A percentile compares a stretch with the other conserved stretches of the same genome.
Evolutionary conservation across 2,888 invertebrate species (phyloP).

Genomic region (Melieria picta): DNA sequence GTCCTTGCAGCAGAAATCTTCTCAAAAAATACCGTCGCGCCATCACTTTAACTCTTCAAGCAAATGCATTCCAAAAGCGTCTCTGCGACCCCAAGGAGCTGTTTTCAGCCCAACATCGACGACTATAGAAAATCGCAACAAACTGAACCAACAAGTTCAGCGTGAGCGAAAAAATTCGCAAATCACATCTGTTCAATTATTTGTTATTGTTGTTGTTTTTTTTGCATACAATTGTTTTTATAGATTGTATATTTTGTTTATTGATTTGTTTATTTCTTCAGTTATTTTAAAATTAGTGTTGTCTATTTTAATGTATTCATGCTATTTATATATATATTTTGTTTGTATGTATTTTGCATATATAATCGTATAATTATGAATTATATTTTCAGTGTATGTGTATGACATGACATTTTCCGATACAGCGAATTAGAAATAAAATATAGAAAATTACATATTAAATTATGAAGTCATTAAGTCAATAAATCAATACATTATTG

Average conservation of each 20-base stretch:
- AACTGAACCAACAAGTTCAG: too few species aligned
- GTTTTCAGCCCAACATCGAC: too few species aligned
- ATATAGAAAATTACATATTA: neutral
- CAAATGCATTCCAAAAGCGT: too few species aligned
- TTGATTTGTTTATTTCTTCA: constrained; percentile 2
- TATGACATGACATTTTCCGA: neutral
- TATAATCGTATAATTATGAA: neutral
- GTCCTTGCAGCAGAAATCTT: too few species aligned
- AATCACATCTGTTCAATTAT: too few species aligned
- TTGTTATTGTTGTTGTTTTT: too few species aligned
- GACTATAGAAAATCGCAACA: too few species aligned
- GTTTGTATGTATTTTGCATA: neutral
- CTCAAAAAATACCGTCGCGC: too few species aligned
- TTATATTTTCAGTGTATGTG: neutral
- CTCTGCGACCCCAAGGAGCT: too few species aligned
- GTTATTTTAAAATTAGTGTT: constrained; percentile 6
- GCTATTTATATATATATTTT: constrained; percentile 20
- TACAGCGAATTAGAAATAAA: neutral
- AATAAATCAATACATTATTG: constrained; percentile 16
- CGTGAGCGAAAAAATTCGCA: too few species aligned
- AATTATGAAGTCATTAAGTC: constrained; percentile 3
- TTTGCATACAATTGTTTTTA: too few species aligned
- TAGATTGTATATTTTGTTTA: constrained; percentile 2
- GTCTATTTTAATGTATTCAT: constrained; percentile 38
- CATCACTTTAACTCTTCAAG: too few species aligned